Base-by-base conservation (phyloP, 30 jellyfish, hydroid and myxozoan species). In the Catostylus mosaicus region DNA sequence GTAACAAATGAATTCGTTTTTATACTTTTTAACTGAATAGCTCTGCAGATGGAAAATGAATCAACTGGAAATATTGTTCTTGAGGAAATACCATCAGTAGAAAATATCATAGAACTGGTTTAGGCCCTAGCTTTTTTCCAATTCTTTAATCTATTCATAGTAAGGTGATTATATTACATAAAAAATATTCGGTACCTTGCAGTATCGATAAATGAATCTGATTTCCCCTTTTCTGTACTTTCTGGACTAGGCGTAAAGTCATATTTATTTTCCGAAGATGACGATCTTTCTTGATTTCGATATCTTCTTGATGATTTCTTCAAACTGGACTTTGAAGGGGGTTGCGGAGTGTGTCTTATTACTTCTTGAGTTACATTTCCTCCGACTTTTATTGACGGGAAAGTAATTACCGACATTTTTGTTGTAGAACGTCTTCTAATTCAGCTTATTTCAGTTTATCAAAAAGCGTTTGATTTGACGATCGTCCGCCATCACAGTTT, bases 301-400 rank as follows among this genome's bases (percentile, higher is more conserved):
- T 65, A 30, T 32, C 59, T 32, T 60, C 89, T 62, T 18, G 70
- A n/a, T 23, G 78, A n/a, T 38, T 63, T 78, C 51, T 43, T 70
- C 38, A 70, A 35, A 32, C 40, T 75, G 19, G 86, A 75, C 29
- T 75, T 75, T 33, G 91, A 81, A 18, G 91, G 84, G 18, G 91
- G 91, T 46, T 68, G 83, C n/a, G 96, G 89, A 11, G 47, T 77
- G 40, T 60, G 85, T 43, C 72, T 50, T 29, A 86, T 68, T 1
- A 88, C 89, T 78, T 88, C 88, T 60, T 88, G 96, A 67, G 96
- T 88, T 8, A 78, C 91, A 27, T 30, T 68, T 22, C 92, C 91
- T 23, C 92, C 91, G 23, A 77, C 92, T 3, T 37, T 83, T 8
- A 80, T 73, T 34, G 69, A 59, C 1, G 96, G 91, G n/a, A 80